Base-by-base conservation (phyloP, 2,797 vertebrate species). In the Harpagifer antarcticus region DNA sequence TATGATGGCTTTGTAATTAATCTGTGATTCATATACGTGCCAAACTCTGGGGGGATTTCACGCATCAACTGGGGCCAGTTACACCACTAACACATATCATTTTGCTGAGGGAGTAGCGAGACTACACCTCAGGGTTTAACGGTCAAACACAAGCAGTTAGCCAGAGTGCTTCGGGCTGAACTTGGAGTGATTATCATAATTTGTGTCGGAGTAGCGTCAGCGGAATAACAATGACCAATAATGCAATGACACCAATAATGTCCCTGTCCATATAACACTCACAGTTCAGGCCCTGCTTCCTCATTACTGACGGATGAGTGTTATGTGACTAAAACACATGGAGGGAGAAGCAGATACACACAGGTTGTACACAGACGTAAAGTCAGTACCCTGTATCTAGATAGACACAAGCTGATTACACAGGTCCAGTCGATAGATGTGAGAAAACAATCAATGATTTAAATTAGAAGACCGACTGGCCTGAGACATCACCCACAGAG, bases 121-220 rank as follows among this genome's bases (percentile, higher is more conserved):
- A 76, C 74, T 74, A 58, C 84, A 86, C 84, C 83, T 89, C 77
- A 13, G 79, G 86, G 84, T 81, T 87, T 75, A 85, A 66, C 64
- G 63, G 82, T 89, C 85, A 90, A 86, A 78, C 54, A 63, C 73
- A 64, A 77, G 71, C 76, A 86, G 79, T 78, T 71, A 86, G 60
- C 85, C 70, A 80, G 54, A 82, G 65, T 4, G 79, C 82, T 74
- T 40, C 12, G 1, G 78, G 82, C 77, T 80, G 57, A 81, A 71
- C 70, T 74, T 57, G 43, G 59, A 81, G 74, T 58, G 55, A 68
- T 82, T 49, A 80, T 80, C 78, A 74, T 75, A 78, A 72, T 82
- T 76, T 73, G 69, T 77, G 78, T 80, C 68, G 47, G 68, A 57
- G 48, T 70, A 40, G 68, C 27, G 33, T 75, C 69, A 49, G 48